Evolutionary conservation across 2,797 vertebrate genomes (phyloP).

Genomic region (Crocidura indochinensis): DNA sequence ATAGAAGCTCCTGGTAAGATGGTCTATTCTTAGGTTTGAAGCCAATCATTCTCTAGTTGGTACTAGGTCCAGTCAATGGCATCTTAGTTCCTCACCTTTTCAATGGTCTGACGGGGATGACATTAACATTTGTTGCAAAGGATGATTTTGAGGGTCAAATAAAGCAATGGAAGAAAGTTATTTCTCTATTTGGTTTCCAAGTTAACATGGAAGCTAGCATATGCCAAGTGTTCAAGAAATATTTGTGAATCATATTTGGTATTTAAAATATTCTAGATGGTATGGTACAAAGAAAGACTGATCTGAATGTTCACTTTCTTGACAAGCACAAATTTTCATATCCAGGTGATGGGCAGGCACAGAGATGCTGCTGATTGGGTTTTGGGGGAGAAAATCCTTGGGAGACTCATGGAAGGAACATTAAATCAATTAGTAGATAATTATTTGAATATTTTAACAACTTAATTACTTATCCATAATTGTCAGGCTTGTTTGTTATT

Average conservation of each 20-base stretch:
- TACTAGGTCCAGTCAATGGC: too few relatives aligned
- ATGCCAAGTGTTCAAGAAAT: background rate
- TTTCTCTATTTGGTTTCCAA: too few relatives aligned
- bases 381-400: background rate
- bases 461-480: background rate
- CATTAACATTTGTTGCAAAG: conserved; percentile 16
- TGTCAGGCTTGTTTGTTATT: background rate
- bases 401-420: background rate
- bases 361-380: background rate
- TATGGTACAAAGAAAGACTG: background rate
- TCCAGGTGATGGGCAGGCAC: background rate
- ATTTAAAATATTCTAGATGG: conserved; percentile 11
- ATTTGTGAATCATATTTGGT: background rate
- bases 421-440: background rate
- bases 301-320: background rate
- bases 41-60: too few relatives aligned
- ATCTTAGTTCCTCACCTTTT: background rate
- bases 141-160: background rate
- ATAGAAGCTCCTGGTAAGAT: too few relatives aligned
- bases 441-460: conserved; percentile 56
- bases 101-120: background rate
- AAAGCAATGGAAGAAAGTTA: background rate
- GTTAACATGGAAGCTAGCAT: background rate
- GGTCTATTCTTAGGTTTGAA: too few relatives aligned
- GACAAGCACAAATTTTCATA: background rate